Evolutionary conservation across 1,140 invertebrate genomes (phyloP), one percentile per base, ranked within the genome.

Genomic region (Chionoecetes opilio): DNA sequence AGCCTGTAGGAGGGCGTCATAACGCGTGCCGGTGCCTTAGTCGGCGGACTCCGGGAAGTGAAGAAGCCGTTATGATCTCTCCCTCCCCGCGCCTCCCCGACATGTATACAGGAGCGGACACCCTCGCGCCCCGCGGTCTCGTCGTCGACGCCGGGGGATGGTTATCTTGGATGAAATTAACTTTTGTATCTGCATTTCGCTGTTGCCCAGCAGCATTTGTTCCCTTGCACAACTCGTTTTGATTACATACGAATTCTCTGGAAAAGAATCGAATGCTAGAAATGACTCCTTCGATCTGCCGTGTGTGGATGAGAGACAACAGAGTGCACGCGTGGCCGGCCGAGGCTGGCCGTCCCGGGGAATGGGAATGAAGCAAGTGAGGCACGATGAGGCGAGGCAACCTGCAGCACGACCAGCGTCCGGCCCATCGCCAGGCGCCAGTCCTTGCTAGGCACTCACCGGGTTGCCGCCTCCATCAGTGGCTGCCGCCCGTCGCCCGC

Each of bases 1-100:
- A 75, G 63, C 63, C 63, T 75, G 63, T 26, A 75, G 63, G 63
- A 75, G 63, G 63, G 63, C 63, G n/a, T n/a, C 63, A 75, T 26
- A 75, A 75, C 63, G 63, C 63, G 63, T 75, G 63, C 63, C 63
- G 63, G 63, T 75, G 63, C 63, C 63, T 75, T 75, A 75, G 63
- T 75, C 63, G 63, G 63, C 46, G 63, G 63, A n/a, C 63, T 75
- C 63, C 63, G 63, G 63, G 63, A 26, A 75, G 63, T n/a, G 63
- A 75, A n/a, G 63, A 26, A 75, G 63, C 63, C 63, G 63, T 26
- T 26, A 26, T 75, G 63, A n/a, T n/a, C 63, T 75, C 63, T n/a
- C 63, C 63, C n/a, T 75, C 63, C 63, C 63, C 63, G 63, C 63
- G 63, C 63, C 63, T 75, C 63, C n/a, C 63, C 63, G 63, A 75